phyloP scores from a whole-genome alignment of 1,140 invertebrate species.

The Chlorops oryzae region DNA sequence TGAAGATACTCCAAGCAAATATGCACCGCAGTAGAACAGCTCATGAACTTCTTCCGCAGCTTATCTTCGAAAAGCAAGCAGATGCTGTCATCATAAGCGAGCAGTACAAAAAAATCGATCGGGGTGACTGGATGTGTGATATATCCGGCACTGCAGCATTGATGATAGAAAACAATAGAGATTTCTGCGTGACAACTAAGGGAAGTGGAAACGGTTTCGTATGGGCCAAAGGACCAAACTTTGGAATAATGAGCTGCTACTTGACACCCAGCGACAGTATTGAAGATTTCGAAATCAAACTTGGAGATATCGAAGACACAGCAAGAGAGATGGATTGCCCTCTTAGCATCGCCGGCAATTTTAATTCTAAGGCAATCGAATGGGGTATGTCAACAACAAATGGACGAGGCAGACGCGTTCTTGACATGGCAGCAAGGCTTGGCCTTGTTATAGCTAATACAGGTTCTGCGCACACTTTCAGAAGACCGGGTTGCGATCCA shows the following conservation, averaged over 20 bases:
- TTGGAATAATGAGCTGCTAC: constrained; percentile 6
- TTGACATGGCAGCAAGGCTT: constrained; percentile 18
- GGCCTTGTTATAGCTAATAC: constrained; percentile 18
- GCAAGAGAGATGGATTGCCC: not conserved
- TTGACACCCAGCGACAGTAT: too few relatives aligned
- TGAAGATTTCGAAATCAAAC: not conserved
- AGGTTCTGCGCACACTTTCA: not conserved
- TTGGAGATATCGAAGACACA: constrained; percentile 1
- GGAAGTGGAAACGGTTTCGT: not conserved
- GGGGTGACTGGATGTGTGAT: not conserved
- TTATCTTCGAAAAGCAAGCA: too few relatives aligned
- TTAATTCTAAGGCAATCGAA: constrained; percentile 22
- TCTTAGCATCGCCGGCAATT: constrained; percentile 17
- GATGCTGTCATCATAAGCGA: too few relatives aligned
- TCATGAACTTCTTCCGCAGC: too few relatives aligned
- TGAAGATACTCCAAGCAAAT: not conserved
- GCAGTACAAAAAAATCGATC: too few relatives aligned
- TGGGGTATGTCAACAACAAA: constrained; percentile 19
- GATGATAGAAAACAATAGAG: not conserved
- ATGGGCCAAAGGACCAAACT: not conserved
- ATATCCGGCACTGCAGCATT: not conserved
- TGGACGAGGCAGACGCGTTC: constrained; percentile 15
- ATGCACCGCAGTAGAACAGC: too few relatives aligned
- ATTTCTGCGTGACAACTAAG: not conserved
- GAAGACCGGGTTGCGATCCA: not conserved